A percentile compares a stretch with the other conserved stretches of the same genome.
Conservation (phyloP, 2,113 vertebrate genomes). For the Tricholaema leucomelas region DNA sequence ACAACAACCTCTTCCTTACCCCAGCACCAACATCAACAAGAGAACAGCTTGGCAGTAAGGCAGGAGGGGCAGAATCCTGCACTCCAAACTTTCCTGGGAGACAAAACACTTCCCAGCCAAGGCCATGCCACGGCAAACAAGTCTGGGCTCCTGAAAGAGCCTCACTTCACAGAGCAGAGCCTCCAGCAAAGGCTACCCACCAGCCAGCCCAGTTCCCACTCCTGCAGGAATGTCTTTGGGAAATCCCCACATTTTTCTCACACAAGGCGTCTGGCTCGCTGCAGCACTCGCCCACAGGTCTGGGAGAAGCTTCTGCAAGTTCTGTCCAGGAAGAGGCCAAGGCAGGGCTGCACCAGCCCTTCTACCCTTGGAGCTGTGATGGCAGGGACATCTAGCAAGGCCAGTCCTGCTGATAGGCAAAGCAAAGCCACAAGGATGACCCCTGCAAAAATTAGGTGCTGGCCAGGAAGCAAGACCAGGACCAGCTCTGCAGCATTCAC, state of each 20-base stretch:
- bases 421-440: not conserved
- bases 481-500: not conserved
- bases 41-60: not conserved
- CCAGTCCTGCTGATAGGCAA: accelerated
- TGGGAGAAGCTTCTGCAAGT: not conserved
- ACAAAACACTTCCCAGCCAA: conserved; percentile 12
- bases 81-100: not conserved
- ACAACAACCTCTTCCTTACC: not conserved
- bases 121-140: conserved; percentile 12
- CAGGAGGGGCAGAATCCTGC: not conserved
- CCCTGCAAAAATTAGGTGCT: not conserved
- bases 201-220: conserved; percentile 5
- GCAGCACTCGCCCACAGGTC: accelerated
- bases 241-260: conserved; percentile 17
- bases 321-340: not conserved
- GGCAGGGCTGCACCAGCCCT: not conserved
- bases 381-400: not conserved
- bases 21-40: not conserved
- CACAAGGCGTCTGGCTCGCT: not conserved
- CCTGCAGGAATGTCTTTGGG: not conserved
- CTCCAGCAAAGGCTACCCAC: conserved; percentile 17
- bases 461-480: accelerated
- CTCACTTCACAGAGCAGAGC: not conserved
- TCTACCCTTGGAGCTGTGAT: accelerated
- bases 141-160: not conserved